phyloP scores from a whole-genome alignment of 2,113 vertebrate species.

The Corvus cornix region DNA sequence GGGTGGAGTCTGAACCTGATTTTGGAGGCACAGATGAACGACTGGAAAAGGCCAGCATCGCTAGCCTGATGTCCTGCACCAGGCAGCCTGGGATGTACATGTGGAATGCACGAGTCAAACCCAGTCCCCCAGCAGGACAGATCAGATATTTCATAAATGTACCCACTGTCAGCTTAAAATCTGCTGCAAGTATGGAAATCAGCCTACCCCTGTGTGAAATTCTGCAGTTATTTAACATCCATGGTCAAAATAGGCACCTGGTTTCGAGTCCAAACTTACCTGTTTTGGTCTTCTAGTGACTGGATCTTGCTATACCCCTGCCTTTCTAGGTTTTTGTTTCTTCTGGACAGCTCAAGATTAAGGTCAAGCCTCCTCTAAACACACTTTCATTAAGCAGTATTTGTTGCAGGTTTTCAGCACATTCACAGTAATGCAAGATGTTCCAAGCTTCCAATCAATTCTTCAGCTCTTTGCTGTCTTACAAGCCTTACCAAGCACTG shows the following conservation, averaged over 20 bases:
- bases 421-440: not conserved
- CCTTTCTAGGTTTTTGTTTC: not conserved
- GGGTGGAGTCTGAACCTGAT: constrained; percentile 49
- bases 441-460: not conserved
- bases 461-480: not conserved
- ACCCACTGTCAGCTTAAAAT: not conserved
- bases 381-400: not conserved
- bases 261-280: not conserved
- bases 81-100: not conserved
- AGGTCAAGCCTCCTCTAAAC: not conserved
- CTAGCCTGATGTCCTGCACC: not conserved
- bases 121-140: not conserved
- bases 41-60: not conserved
- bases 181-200: not conserved
- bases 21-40: not conserved
- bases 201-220: not conserved
- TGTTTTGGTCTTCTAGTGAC: not conserved
- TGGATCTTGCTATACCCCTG: not conserved
- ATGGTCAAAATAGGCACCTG: not conserved
- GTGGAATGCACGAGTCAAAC: not conserved
- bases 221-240: not conserved
- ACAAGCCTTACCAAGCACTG: not conserved
- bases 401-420: not conserved
- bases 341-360: not conserved
- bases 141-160: not conserved